These are phyloP conservation scores for Tyrophagus putrescentiae DNA, from an alignment of 1,140 invertebrate species.

Conservation along the genomic window DNA sequence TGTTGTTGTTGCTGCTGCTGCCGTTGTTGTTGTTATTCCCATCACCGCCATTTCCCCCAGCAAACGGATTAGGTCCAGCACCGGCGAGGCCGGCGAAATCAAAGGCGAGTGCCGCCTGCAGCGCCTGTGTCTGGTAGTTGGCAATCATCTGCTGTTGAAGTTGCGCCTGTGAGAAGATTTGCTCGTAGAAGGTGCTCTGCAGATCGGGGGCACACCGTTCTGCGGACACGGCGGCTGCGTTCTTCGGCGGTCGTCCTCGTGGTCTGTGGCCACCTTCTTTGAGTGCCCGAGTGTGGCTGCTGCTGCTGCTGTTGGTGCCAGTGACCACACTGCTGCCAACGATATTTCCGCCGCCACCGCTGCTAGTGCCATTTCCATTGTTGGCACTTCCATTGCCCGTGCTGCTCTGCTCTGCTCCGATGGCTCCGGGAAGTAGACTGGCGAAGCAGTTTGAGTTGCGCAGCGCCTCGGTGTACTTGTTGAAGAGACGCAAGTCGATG, in stretches of 20 bases:
- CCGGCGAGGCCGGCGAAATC: too few species aligned
- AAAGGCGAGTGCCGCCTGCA: neutral
- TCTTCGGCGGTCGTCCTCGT: neutral
- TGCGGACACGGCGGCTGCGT: neutral
- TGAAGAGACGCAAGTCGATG: constrained; percentile 10
- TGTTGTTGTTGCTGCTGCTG: neutral
- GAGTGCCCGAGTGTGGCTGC: neutral
- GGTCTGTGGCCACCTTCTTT: neutral
- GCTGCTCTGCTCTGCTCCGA: neutral
- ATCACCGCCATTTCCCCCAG: neutral
- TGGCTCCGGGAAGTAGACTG: neutral
- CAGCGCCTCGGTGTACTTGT: constrained; percentile 10
- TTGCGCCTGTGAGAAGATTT: constrained; percentile 3
- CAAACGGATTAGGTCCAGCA: too few species aligned
- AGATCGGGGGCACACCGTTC: neutral
- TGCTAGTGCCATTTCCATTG: too few species aligned
- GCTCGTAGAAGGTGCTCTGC: constrained; percentile 3
- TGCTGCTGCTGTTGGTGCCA: constrained; percentile 1
- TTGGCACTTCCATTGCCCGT: too few species aligned
- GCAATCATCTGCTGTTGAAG: constrained; percentile 9
- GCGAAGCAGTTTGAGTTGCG: constrained; percentile 5
- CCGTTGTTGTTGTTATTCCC: neutral
- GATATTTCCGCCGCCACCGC: neutral
- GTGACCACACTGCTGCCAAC: too few species aligned
- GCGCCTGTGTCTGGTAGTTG: neutral